Percentiles rank a stretch among this genome's conserved stretches.
These are phyloP conservation scores for Chinchilla lanigera DNA, from an alignment of 2,113 vertebrate genomes.

Conservation along the genomic window DNA sequence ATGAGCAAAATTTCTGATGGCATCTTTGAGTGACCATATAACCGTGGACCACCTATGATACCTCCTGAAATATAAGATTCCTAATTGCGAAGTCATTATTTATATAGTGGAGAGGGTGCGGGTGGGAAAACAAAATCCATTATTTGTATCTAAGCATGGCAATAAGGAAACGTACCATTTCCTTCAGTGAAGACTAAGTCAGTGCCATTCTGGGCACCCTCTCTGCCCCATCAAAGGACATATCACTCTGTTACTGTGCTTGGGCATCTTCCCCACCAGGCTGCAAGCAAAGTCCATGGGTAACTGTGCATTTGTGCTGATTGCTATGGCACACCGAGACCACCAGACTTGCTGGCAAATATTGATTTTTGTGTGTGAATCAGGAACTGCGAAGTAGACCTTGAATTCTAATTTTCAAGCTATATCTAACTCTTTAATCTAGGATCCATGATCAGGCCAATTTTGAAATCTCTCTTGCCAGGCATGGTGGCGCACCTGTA, in stretches of 20 bases:
- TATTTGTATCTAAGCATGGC: neutral
- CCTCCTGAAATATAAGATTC: neutral
- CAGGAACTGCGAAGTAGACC: neutral
- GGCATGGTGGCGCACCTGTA: no score
- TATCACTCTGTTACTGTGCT: no score
- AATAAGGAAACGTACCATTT: neutral
- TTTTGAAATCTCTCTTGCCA: neutral
- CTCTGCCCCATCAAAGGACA: neutral
- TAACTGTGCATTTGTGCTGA: neutral
- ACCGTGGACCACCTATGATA: neutral
- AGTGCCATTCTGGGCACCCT: neutral
- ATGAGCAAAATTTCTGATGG: neutral
- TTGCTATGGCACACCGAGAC: neutral
- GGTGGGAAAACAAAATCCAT: neutral
- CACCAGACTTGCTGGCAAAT: neutral
- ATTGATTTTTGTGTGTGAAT: neutral
- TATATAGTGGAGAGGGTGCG: neutral
- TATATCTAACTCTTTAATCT: neutral
- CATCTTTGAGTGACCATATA: neutral
- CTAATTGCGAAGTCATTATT: neutral
- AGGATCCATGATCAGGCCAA: neutral
- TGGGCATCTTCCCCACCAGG: fast-evolving
- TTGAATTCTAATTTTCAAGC: neutral
- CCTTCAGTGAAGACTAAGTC: neutral
- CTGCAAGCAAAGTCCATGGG: neutral